phyloP scores from a whole-genome alignment of 2,888 invertebrate species.

The Drosophila limbata region DNA sequence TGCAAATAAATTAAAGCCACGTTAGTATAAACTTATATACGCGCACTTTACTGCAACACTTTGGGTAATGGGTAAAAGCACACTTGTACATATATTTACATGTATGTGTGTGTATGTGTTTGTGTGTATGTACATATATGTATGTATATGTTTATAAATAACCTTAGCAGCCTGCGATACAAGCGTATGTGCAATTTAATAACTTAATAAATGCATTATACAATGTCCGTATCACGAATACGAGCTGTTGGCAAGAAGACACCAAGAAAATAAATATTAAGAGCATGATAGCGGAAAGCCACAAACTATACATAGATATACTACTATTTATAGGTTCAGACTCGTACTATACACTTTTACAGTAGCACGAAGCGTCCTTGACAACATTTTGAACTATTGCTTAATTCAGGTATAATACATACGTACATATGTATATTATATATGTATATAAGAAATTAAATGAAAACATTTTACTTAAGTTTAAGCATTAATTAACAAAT shows the following conservation, averaged over 20 bases:
- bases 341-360: background rate
- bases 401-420: too few relatives aligned
- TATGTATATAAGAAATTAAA: too few relatives aligned
- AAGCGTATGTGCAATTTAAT: conserved; percentile 54
- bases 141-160: background rate
- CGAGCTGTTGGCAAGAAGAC: conserved; percentile 23
- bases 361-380: too few relatives aligned
- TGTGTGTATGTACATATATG: conserved; percentile 13
- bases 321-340: conserved; percentile 2
- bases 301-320: conserved; percentile 6
- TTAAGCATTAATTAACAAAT: too few relatives aligned
- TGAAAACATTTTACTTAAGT: too few relatives aligned
- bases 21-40: conserved; percentile 23
- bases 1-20: conserved; percentile 63
- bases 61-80: conserved; percentile 7
- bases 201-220: conserved; percentile 64
- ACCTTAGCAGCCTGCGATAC: conserved; percentile 2
- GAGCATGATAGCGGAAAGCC: conserved; percentile 6
- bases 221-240: conserved; percentile 21
- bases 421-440: too few relatives aligned
- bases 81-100: background rate
- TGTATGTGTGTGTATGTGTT: too few relatives aligned
- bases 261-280: background rate
- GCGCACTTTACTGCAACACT: conserved; percentile 35
- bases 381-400: too few relatives aligned